A percentile compares a stretch with the other conserved stretches of the same genome.
Evolutionary conservation across 2,888 invertebrate genomes (phyloP).

Genomic region (Bedellia somnulentella): DNA sequence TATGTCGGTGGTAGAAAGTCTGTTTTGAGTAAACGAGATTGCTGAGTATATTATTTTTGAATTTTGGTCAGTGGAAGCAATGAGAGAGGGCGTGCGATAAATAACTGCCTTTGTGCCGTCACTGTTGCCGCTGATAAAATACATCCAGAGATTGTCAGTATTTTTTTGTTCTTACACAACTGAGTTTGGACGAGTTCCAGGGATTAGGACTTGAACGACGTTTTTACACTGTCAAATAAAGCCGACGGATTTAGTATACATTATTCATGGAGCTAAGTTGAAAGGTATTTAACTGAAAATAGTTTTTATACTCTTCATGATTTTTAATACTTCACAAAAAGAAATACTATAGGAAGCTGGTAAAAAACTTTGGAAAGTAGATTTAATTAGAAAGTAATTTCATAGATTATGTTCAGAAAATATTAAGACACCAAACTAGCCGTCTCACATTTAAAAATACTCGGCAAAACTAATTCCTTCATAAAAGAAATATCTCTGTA

Average conservation of each 20-base stretch:
- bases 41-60: constrained; percentile 37
- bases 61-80: constrained; percentile 40
- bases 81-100: constrained; percentile 61
- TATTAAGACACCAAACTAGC: too few species aligned
- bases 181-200: constrained; percentile 17
- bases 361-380: too few species aligned
- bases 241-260: constrained; percentile 3
- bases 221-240: not conserved
- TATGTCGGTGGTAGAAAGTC: constrained; percentile 18
- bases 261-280: too few species aligned
- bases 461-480: too few species aligned
- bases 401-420: too few species aligned
- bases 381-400: too few species aligned
- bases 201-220: constrained; percentile 11
- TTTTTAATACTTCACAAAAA: too few species aligned
- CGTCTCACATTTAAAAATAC: too few species aligned
- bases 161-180: constrained; percentile 36
- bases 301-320: too few species aligned
- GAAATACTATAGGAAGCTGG: too few species aligned
- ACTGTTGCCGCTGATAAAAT: constrained; percentile 54
- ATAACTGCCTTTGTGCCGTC: constrained; percentile 59
- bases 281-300: too few species aligned
- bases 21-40: constrained; percentile 16
- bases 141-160: constrained; percentile 44
- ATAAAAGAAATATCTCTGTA: too few species aligned